Evolutionary conservation across 2,888 invertebrate species (phyloP).

Genomic region (Orthosia gracilis): DNA sequence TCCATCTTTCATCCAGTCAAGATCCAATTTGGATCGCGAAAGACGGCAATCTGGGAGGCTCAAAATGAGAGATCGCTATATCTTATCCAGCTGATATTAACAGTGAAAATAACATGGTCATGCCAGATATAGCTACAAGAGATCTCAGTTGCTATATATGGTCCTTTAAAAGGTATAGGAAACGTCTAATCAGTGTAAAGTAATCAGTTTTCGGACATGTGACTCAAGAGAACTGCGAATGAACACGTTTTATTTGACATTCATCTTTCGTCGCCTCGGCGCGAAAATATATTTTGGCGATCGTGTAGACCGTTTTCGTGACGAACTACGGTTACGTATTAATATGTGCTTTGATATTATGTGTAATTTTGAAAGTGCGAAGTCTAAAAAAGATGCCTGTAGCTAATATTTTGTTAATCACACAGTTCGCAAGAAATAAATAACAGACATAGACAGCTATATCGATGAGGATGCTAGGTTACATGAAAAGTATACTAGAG

Average conservation of each 20-base stretch:
- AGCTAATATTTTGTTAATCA: constrained; percentile 34
- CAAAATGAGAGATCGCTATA: no score
- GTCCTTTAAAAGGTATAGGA: not conserved
- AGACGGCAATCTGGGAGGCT: no score
- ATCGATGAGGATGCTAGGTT: constrained; percentile 11
- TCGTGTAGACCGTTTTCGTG: constrained; percentile 13
- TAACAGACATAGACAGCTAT: constrained; percentile 12
- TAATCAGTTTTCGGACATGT: not conserved
- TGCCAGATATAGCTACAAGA: not conserved
- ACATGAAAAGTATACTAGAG: constrained; percentile 31
- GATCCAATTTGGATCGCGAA: no score
- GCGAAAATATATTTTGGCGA: constrained; percentile 21
- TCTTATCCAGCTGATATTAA: no score
- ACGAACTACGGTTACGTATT: constrained; percentile 16
- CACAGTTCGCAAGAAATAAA: constrained; percentile 21
- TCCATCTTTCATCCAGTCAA: not conserved
- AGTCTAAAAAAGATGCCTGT: constrained; percentile 9
- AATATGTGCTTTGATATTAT: not conserved
- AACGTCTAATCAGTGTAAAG: not conserved
- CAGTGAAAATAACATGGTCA: no score
- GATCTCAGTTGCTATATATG: not conserved
- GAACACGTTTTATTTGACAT: constrained; percentile 5
- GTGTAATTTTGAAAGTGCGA: constrained; percentile 26
- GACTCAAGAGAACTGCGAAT: not conserved
- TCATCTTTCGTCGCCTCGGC: not conserved